These are phyloP conservation scores for Cathartes aura DNA, from an alignment of 2,113 vertebrate genomes.

Conservation along the genomic window DNA sequence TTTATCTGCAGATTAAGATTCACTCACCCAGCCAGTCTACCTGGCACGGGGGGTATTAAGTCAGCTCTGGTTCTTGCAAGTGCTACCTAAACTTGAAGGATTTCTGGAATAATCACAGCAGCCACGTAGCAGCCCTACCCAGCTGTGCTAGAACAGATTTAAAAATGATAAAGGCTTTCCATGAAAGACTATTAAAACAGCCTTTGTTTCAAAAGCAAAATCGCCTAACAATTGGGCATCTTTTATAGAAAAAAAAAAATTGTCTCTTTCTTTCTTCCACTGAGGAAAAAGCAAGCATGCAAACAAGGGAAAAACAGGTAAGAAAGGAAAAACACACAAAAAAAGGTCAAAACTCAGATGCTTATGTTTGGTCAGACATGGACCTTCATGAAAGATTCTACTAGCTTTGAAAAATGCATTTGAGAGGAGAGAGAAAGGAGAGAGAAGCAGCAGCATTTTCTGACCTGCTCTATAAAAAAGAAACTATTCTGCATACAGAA, in stretches of 20 bases:
- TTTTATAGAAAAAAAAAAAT: background rate
- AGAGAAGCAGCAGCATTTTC: background rate
- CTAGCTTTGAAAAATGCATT: background rate
- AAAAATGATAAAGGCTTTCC: background rate
- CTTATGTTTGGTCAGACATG: background rate
- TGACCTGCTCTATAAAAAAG: background rate
- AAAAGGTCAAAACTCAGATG: background rate
- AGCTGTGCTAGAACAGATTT: background rate
- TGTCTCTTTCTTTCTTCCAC: background rate
- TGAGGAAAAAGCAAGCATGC: background rate
- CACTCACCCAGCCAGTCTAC: background rate
- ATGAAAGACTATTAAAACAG: background rate
- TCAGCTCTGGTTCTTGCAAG: background rate
- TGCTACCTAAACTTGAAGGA: background rate
- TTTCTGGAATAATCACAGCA: background rate
- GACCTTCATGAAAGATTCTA: background rate
- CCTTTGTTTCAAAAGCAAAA: background rate
- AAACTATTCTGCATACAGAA: background rate
- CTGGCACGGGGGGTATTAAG: background rate
- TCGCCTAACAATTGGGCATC: background rate
- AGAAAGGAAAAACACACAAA: background rate
- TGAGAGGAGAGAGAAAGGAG: background rate
- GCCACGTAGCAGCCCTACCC: background rate
- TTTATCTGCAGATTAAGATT: background rate
- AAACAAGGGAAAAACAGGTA: background rate